A percentile compares a stretch with the other conserved stretches of the same genome.
phyloP scores from a whole-genome alignment of 2,797 vertebrate species.

The Microcaecilia unicolor region DNA sequence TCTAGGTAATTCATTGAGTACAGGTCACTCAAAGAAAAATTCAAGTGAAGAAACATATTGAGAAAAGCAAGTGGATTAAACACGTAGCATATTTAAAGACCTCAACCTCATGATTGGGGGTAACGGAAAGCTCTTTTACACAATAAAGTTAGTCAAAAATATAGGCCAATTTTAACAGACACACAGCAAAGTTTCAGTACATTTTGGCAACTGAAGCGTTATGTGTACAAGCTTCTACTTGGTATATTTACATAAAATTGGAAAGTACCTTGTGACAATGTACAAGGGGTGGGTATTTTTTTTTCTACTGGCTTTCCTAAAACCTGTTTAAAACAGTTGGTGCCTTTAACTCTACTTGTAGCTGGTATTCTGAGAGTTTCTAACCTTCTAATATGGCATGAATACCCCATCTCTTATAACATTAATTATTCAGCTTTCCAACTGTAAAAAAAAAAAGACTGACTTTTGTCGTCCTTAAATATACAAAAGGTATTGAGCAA shows the following conservation, averaged over 20 bases:
- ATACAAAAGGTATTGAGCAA: constrained; percentile 29
- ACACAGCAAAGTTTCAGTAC: constrained; percentile 4
- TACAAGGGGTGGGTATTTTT: neutral
- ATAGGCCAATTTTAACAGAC: constrained; percentile 29
- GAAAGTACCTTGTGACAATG: neutral
- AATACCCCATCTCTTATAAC: neutral
- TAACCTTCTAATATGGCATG: neutral
- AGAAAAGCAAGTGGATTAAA: constrained; percentile 20
- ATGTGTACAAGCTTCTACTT: neutral
- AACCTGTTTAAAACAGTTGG: neutral
- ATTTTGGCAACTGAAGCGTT: neutral
- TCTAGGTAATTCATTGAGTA: constrained; percentile 26
- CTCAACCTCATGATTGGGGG: constrained; percentile 17
- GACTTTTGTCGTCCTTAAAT: constrained; percentile 25
- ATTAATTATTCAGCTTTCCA: neutral
- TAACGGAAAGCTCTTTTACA: neutral
- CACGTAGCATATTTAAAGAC: constrained; percentile 27
- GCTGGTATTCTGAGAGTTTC: neutral
- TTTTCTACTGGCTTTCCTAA: too few species aligned
- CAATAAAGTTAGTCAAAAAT: neutral
- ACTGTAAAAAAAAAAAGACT: constrained; percentile 11
- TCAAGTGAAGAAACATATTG: constrained; percentile 15
- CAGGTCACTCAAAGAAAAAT: constrained; percentile 23
- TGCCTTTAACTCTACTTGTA: neutral
- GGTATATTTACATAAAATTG: neutral